Evolutionary conservation across 2,113 vertebrate species (phyloP).

Genomic region (Zosterops pallidus): DNA sequence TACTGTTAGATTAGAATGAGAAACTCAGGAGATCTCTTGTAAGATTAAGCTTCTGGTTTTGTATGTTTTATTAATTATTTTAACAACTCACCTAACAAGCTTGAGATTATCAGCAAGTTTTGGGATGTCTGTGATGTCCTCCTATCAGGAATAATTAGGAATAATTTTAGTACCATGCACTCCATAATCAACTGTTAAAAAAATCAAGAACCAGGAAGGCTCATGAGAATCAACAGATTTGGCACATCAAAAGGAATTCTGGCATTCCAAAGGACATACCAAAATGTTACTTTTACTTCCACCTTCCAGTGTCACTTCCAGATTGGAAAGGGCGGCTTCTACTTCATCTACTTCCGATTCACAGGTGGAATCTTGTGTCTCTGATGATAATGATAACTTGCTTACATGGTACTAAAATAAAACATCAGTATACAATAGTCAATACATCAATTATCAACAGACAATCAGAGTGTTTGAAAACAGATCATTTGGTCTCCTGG

Average conservation of each 20-base stretch:
- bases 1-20: not conserved
- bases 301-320: constrained; percentile 92
- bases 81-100: constrained; percentile 87
- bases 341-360: constrained; percentile 93
- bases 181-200: not conserved
- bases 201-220: not conserved
- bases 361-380: constrained; percentile 74
- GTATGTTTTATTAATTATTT: not conserved
- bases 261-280: constrained; percentile 73
- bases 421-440: not conserved
- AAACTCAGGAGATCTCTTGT: not conserved
- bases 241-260: not conserved
- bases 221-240: not conserved
- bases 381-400: constrained; percentile 84
- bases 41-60: not conserved
- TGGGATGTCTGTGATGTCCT: constrained; percentile 98
- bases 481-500: not conserved
- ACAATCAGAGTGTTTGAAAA: not conserved
- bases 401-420: constrained; percentile 89
- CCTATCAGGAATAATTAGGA: constrained; percentile 76
- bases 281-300: constrained; percentile 81
- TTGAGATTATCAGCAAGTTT: constrained; percentile 90
- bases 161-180: constrained; percentile 43
- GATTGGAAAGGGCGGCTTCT: constrained; percentile 90
- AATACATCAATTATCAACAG: not conserved